Evolutionary conservation across 1,140 invertebrate species (phyloP).

Genomic region (Lethrus apterus): DNA sequence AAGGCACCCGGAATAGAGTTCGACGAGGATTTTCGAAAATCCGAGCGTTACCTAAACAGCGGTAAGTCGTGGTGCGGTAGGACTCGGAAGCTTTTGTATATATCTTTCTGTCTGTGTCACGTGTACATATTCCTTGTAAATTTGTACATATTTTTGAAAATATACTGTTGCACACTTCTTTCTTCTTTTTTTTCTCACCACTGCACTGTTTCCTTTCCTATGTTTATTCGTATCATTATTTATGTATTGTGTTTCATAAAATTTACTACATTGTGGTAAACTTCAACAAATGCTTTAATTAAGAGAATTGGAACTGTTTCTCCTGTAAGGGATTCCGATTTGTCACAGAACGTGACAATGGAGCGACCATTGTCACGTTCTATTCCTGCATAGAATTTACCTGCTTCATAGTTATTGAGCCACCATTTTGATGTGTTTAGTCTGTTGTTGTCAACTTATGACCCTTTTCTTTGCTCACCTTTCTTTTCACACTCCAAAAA

Average conservation of each 20-base stretch:
- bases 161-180: constrained; percentile 12
- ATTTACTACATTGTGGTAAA: neutral
- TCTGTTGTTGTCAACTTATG: no score
- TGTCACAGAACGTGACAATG: no score
- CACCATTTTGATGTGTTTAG: no score
- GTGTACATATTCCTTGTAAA: constrained; percentile 6
- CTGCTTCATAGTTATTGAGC: no score
- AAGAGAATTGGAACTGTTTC: no score
- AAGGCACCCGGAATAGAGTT: constrained; percentile 64
- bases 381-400: no score
- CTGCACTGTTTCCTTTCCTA: neutral
- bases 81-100: constrained; percentile 6
- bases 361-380: no score
- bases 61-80: constrained; percentile 9
- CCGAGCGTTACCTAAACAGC: constrained; percentile 3
- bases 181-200: constrained; percentile 1
- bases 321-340: no score
- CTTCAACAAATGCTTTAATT: constrained; percentile 1
- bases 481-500: no score
- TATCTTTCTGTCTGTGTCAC: constrained; percentile 5
- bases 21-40: constrained; percentile 38
- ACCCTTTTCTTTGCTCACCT: no score
- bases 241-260: neutral
- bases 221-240: neutral
- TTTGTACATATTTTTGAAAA: constrained; percentile 2